Conservation (phyloP, 2,113 vertebrate genomes). For the Nanorana parkeri region DNA sequence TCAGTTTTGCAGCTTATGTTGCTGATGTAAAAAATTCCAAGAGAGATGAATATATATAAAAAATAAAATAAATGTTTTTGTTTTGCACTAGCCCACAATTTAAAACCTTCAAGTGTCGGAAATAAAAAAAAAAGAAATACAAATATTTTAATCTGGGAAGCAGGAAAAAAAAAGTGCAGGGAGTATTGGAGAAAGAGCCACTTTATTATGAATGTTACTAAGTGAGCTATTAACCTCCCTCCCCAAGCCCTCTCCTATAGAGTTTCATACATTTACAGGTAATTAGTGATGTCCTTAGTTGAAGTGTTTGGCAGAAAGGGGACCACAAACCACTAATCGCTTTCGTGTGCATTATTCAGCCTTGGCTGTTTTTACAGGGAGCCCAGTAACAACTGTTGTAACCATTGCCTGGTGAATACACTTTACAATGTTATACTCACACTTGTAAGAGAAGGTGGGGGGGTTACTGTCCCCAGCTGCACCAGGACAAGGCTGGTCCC, state of each 20-base stretch:
- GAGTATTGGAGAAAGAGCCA: slow-evolving; percentile 8
- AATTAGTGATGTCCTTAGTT: slow-evolving; percentile 55
- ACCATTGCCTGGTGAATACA: slow-evolving; percentile 36
- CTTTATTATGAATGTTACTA: slow-evolving; percentile 54
- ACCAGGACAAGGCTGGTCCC: slow-evolving; percentile 48
- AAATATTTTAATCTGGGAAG: slow-evolving; percentile 25
- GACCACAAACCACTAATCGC: slow-evolving; percentile 52
- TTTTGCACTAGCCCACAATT: neutral
- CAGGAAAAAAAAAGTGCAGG: slow-evolving; percentile 18
- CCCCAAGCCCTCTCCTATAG: slow-evolving; percentile 48
- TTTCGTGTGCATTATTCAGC: slow-evolving; percentile 42
- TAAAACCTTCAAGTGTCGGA: slow-evolving; percentile 4
- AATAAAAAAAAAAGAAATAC: neutral
- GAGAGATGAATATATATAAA: no score
- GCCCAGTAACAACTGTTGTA: slow-evolving; percentile 24
- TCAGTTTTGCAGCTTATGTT: neutral
- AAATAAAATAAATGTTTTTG: neutral
- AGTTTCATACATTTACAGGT: slow-evolving; percentile 53
- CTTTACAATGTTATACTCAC: slow-evolving; percentile 39
- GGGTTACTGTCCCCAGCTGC: slow-evolving; percentile 67
- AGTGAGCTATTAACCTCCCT: slow-evolving; percentile 53
- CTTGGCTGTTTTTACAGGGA: slow-evolving; percentile 37
- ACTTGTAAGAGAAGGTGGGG: slow-evolving; percentile 13
- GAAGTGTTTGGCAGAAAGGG: slow-evolving; percentile 55
- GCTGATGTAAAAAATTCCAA: neutral